phyloP scores from a whole-genome alignment of 2,113 vertebrate genomes.

The Oreochromis spilurus region DNA sequence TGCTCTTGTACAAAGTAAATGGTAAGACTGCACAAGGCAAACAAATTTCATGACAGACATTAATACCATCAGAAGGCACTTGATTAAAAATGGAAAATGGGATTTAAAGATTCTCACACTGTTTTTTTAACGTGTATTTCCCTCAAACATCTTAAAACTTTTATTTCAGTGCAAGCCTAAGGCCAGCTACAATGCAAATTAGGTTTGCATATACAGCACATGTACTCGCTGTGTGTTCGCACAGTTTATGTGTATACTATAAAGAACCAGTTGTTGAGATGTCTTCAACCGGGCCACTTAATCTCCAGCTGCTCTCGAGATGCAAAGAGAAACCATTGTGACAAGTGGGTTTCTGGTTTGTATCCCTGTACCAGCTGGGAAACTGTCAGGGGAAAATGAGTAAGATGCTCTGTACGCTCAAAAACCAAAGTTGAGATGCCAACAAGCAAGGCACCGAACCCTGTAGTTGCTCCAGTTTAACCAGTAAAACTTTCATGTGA shows the following conservation, averaged over 20 bases:
- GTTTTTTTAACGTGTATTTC: background rate
- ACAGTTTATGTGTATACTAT: background rate
- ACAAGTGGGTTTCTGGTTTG: slow-evolving; percentile 7
- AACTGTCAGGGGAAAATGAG: slow-evolving; percentile 18
- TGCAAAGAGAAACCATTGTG: background rate
- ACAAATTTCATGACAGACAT: background rate
- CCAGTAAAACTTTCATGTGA: background rate
- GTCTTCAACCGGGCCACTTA: background rate
- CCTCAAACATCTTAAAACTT: background rate
- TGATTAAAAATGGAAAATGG: background rate
- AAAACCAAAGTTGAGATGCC: background rate
- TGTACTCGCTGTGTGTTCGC: background rate
- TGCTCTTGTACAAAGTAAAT: background rate
- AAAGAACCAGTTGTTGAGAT: background rate
- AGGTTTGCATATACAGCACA: background rate
- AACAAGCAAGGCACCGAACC: background rate
- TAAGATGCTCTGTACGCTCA: slow-evolving; percentile 1
- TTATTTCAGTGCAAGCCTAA: background rate
- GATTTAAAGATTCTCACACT: background rate
- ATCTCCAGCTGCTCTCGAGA: background rate
- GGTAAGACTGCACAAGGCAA: background rate
- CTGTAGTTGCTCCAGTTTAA: background rate
- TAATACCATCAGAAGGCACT: background rate
- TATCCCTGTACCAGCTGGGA: slow-evolving; percentile 1
- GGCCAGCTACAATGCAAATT: background rate